phyloP scores from a whole-genome alignment of 2,888 invertebrate species.

The Dicycla oo region DNA sequence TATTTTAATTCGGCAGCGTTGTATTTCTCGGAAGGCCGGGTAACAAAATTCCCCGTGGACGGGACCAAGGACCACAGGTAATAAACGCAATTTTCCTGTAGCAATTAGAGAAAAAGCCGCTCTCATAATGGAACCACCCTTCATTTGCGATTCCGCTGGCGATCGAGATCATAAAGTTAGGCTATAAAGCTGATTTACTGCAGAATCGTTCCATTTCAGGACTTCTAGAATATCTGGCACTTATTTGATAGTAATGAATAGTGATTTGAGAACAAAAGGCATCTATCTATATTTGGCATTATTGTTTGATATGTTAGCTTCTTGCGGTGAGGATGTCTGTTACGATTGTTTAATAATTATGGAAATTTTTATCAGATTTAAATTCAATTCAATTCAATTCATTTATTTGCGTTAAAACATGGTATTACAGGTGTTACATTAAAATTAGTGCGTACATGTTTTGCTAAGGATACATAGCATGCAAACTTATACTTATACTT shows the following conservation, averaged over 20 bases:
- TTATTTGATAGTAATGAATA: conserved; percentile 35
- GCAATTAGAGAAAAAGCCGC: conserved; percentile 47
- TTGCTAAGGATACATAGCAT: too few relatives aligned
- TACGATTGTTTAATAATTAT: neutral
- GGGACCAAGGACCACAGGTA: too few relatives aligned
- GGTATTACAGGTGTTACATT: too few relatives aligned
- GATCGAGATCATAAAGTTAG: conserved; percentile 56
- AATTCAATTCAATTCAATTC: too few relatives aligned
- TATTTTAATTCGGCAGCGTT: too few relatives aligned
- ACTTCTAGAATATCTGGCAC: conserved; percentile 41
- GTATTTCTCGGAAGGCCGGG: too few relatives aligned
- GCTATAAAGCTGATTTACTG: conserved; percentile 58
- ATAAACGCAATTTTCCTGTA: neutral
- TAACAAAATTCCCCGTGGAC: too few relatives aligned
- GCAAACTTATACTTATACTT: too few relatives aligned
- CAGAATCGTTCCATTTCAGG: conserved; percentile 29
- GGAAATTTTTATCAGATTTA: too few relatives aligned
- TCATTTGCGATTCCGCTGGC: conserved; percentile 42
- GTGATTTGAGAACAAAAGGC: conserved; percentile 10
- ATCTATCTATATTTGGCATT: neutral
- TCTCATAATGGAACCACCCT: conserved; percentile 11
- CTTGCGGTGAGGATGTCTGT: neutral
- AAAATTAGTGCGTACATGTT: too few relatives aligned
- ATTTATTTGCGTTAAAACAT: too few relatives aligned
- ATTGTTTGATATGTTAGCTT: neutral